phyloP scores from a whole-genome alignment of 2,888 invertebrate genomes.

The Eutolmus rufibarbis region DNA sequence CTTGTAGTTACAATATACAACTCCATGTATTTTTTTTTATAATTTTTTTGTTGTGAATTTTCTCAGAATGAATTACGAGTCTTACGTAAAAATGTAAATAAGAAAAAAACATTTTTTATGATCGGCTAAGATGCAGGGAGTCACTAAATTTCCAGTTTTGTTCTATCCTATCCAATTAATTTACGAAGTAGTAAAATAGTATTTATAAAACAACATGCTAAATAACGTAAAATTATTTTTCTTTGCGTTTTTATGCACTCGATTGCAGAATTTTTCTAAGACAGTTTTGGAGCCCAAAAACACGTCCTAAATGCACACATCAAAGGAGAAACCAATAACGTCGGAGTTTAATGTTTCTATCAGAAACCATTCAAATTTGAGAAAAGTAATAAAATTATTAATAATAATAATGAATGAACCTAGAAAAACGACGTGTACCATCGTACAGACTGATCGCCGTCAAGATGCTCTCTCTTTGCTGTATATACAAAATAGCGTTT shows the following conservation, averaged over 20 bases:
- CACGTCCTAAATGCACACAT: constrained; percentile 6
- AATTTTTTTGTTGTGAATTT: background rate
- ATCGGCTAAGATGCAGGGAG: background rate
- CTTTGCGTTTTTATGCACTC: background rate
- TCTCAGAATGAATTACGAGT: background rate
- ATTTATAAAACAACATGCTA: constrained; percentile 25
- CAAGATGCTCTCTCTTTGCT: background rate
- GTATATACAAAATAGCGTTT: constrained; percentile 5
- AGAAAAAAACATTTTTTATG: background rate
- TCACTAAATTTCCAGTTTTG: background rate
- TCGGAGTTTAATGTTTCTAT: background rate
- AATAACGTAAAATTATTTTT: background rate
- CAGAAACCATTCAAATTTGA: background rate
- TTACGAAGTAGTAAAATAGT: constrained; percentile 13
- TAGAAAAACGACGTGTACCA: background rate
- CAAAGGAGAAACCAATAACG: background rate
- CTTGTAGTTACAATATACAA: constrained; percentile 25
- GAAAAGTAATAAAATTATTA: background rate
- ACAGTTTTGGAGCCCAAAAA: background rate
- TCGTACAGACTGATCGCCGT: background rate
- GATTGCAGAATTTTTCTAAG: background rate
- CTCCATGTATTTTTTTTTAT: background rate
- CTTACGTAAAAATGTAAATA: background rate
- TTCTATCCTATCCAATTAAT: constrained; percentile 14
- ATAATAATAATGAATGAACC: background rate